Base-by-base conservation (phyloP, 2,797 vertebrate species). In the Tenualosa ilisha region DNA sequence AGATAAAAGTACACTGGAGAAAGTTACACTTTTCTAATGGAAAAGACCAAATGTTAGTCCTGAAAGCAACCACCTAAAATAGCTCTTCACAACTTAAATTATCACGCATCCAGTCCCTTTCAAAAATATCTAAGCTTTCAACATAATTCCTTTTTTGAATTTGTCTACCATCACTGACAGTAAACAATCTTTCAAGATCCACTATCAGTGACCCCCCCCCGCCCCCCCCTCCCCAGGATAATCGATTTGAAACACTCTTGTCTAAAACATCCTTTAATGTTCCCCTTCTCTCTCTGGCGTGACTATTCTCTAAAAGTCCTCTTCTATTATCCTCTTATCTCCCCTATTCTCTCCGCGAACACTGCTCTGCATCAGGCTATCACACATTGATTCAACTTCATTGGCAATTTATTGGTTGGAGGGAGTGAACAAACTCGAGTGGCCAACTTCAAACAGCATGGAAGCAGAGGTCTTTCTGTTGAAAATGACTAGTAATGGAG, bases 221-320 rank as follows among this genome's bases (percentile, higher is more conserved):
- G 6, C 43, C 43, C 43, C 22, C 63, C 68, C 63, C 15, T 65
- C 87, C 86, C 84, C 84, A 51, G 82, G 49, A 24, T 90, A 93
- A 94, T 95, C 93, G 89, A 94, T 95, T 94, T 83, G 91, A 37
- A 88, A 88, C 93, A 89, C 87, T 92, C 88, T 90, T 89, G 89
- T 93, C 91, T 93, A 90, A 93, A 91, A 92, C 91, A 91, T 88
- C 89, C 93, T 94, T 92, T 92, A 93, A 94, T 94, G 93, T 93
- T 91, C 83, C 91, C 84, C 82, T 50, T 81, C 89, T 91, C 92
- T 91, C 91, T 94, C 89, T 93, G 90, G 87, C 90, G 90, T 91
- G 89, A 87, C 79, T 50, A 88, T 90, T 89, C 90, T 91, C 92
- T 92, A 91, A 93, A 91, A 91, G 89, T 91, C 89, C 91, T 90